Evolutionary conservation across 1,140 invertebrate species (phyloP).

Genomic region (Ceratitis capitata): DNA sequence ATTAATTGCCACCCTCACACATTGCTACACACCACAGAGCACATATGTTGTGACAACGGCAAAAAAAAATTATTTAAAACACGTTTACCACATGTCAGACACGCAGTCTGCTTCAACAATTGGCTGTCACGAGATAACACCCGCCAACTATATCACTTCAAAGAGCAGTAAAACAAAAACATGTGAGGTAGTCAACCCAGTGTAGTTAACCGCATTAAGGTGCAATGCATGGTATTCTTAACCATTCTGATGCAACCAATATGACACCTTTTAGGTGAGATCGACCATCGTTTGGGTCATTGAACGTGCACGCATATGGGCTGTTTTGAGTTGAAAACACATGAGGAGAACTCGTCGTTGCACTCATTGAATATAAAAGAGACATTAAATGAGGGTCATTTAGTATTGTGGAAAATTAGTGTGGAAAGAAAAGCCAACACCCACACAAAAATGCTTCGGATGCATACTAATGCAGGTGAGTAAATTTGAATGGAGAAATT

Average conservation of each 20-base stretch:
- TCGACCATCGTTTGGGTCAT: neutral
- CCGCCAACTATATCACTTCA: too few species aligned
- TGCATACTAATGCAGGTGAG: slow-evolving; percentile 26
- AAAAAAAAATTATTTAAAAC: too few species aligned
- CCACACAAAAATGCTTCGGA: neutral
- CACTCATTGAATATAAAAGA: slow-evolving; percentile 15
- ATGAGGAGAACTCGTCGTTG: neutral
- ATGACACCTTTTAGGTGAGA: neutral
- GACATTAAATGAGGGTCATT: too few species aligned
- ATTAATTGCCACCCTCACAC: neutral
- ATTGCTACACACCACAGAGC: too few species aligned
- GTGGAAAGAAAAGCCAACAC: neutral
- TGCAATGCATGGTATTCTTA: too few species aligned
- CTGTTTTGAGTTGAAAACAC: neutral
- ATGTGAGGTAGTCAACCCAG: too few species aligned
- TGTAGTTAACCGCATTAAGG: too few species aligned
- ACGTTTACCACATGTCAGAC: slow-evolving; percentile 30
- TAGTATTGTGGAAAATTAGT: too few species aligned
- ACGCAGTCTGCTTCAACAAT: slow-evolving; percentile 18
- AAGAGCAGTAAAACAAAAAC: too few species aligned
- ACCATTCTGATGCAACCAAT: neutral
- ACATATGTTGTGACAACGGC: too few species aligned
- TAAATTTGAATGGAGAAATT: neutral
- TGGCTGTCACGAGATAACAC: neutral
- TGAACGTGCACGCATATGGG: neutral